These are phyloP conservation scores for Campoplex nolae DNA, from an alignment of 2,888 invertebrate genomes.

Conservation along the genomic window DNA sequence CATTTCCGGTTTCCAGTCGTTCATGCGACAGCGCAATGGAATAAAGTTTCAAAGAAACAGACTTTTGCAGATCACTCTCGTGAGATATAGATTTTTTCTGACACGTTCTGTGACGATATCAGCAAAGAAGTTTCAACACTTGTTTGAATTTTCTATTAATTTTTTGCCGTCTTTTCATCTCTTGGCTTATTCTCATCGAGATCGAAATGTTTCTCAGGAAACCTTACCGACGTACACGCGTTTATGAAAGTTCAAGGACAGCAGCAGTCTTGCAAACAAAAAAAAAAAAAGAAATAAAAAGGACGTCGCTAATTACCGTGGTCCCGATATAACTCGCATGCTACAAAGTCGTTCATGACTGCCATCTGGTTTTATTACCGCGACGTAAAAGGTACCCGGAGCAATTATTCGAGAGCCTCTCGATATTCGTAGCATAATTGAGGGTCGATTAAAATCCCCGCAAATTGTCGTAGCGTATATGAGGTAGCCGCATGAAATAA, in stretches of 20 bases:
- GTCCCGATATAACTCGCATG: neutral
- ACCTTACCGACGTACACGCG: neutral
- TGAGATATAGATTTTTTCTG: neutral
- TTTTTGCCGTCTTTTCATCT: neutral
- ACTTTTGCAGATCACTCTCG: neutral
- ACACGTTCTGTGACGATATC: neutral
- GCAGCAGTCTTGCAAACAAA: neutral
- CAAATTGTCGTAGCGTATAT: neutral
- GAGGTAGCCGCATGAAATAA: neutral
- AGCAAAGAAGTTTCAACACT: no score
- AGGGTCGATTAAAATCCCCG: conserved; percentile 17
- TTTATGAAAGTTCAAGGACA: neutral
- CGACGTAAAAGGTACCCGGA: neutral
- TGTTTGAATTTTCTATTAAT: neutral
- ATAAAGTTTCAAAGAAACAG: neutral
- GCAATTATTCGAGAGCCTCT: neutral
- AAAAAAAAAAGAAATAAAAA: neutral
- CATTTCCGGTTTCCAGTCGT: neutral
- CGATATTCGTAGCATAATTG: conserved; percentile 3
- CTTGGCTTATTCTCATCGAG: neutral
- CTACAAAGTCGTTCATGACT: neutral
- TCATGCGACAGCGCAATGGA: neutral
- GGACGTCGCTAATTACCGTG: conserved; percentile 38
- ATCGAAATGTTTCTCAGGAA: neutral
- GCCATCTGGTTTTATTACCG: conserved; percentile 18